Evolutionary conservation across 2,888 invertebrate species (phyloP), one percentile per base, ranked within the genome.

Genomic region (Nemotelus pantherinus): DNA sequence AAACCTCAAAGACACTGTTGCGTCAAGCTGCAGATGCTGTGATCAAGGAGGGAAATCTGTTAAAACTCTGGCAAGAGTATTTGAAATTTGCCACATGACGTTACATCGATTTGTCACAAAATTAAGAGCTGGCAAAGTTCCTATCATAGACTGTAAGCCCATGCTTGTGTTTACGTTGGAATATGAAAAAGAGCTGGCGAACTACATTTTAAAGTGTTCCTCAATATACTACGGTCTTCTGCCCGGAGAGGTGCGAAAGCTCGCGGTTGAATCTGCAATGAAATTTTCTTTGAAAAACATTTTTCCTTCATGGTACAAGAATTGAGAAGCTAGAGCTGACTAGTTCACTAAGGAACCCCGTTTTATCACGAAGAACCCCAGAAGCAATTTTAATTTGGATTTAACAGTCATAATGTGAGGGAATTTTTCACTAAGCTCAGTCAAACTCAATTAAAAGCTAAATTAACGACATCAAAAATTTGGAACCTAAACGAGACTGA

Each of bases 191-290:
- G 25, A 25, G 25, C 25, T 25, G 64, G 5, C 76, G 48, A 44
- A 6, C 41, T 65, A 70, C 60, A 47, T 57, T 48, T 70, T 70
- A 70, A 58, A 58, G 25, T 58, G 25, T 58, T 7, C 25, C n/a
- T 58, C 58, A 25, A 58, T 25, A n/a, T 58, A 58, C 25, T 58
- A n/a, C 25, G 58, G 58, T 58, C 58, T 58, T n/a, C 25, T 25
- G 5, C 58, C 58, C 7, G 25, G 25, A 58, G 25, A 58, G 25
- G 10, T 25, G 58, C 7, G 58, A 25, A 58, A 58, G 25, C 25
- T 58, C 4, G 58, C 58, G 2, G 1, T 2, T 7, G 25, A 7
- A n/a, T 10, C 2, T 58, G 1, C 58, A 5, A 25, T 58, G 7
- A 58, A 58, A 58, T 58, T 58, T 58, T 9, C 1, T 25, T n/a